These are phyloP conservation scores for Shargacucullia verbasci DNA, from an alignment of 2,888 invertebrate genomes.

Conservation along the genomic window DNA sequence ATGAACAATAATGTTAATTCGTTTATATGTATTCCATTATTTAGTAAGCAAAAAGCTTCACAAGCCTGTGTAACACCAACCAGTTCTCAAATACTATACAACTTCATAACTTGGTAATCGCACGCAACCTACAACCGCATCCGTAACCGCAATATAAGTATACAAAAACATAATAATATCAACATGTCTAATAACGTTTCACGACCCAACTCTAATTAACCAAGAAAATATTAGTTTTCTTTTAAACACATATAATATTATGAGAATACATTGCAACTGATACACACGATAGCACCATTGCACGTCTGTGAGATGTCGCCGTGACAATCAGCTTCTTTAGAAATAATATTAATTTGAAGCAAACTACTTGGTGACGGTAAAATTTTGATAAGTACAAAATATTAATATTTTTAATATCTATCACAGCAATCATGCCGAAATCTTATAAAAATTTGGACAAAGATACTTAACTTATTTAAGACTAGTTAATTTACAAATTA, in stretches of 20 bases:
- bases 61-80: conserved; percentile 27
- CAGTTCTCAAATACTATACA: conserved; percentile 10
- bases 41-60: conserved; percentile 34
- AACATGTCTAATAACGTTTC: conserved; percentile 57
- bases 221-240: conserved; percentile 34
- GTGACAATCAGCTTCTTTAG: conserved; percentile 49
- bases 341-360: conserved; percentile 49
- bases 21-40: conserved; percentile 28
- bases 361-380: conserved; percentile 55
- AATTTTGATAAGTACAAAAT: conserved; percentile 72
- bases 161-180: conserved; percentile 61
- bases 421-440: conserved; percentile 71
- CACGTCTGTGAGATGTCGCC: conserved; percentile 46
- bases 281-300: conserved; percentile 53
- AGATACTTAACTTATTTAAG: conserved; percentile 72
- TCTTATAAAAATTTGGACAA: conserved; percentile 72
- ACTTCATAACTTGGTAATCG: conserved; percentile 13
- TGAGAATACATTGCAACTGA: conserved; percentile 29
- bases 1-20: conserved; percentile 36
- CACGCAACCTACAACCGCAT: conserved; percentile 24
- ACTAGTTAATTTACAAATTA: conserved; percentile 76
- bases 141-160: conserved; percentile 40
- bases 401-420: conserved; percentile 68
- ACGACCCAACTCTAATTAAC: conserved; percentile 44
- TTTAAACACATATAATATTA: conserved; percentile 17